Evolutionary conservation across 2,797 vertebrate species (phyloP), one percentile per base, ranked within the genome.

Genomic region (Rachycentron canadum): DNA sequence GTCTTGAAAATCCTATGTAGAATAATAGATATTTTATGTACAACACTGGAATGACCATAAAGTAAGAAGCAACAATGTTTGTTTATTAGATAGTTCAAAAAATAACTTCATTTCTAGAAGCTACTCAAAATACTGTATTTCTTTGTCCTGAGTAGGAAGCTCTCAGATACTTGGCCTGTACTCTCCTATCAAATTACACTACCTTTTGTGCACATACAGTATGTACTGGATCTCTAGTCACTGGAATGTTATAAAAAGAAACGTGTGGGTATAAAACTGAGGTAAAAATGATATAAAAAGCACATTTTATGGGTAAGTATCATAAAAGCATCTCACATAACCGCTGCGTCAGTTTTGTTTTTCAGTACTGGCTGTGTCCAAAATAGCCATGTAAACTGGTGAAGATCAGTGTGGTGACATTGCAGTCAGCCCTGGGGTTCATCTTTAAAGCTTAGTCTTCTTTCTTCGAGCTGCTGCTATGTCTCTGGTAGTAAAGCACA

Each of bases 401-500:
- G 25, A 69, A 2, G 11, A 25, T 16, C 52, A 43, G 25, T 14
- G 25, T 28, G 64, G 25, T 45, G 62, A 32, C 12, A 0, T 32
- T 30, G 7, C 63, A 2, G 26, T 40, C 28, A 5, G 62, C 57
- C 10, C 36, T 5, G 10, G 58, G 52, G 13, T 59, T 53, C 41
- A 3, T 0, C 32, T 21, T 23, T 4, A 1, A 6, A 38, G 12
- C 64, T 80, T 64, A 99, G 57, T 97, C 95, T 1, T 90, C 90
- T 85, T 97, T 98, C 85, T 89, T 89, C 59, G 65, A n/a, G 3
- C 86, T 73, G 91, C 85, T 59, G 89, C 88, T 56, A 69, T 88
- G 95, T 81, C 83, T 97, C 88, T 92, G 95, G 94, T 98, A 99
- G 88, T 89, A 89, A 69, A 97, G 79, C 19, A 98, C 87, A 1